Conservation (phyloP, 2,113 vertebrate genomes). For the Baryphthengus martii region DNA sequence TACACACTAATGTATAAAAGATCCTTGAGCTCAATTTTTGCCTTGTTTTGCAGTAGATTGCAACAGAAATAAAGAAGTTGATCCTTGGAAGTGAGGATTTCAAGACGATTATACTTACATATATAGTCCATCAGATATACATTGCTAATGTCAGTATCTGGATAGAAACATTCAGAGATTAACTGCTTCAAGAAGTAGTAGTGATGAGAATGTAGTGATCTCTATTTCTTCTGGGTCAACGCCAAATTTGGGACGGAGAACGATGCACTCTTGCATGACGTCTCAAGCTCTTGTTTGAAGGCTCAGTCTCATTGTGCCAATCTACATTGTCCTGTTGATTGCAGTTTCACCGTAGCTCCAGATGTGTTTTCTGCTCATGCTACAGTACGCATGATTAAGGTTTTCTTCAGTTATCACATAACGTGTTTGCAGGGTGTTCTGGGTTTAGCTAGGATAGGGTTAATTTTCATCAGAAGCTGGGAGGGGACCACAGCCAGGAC, state of each 20-base stretch:
- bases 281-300: not conserved
- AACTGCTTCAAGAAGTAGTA: not conserved
- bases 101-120: not conserved
- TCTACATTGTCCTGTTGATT: not conserved
- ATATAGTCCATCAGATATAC: not conserved
- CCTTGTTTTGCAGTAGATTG: not conserved
- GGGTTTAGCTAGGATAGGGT: too few species aligned
- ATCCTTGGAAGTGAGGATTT: not conserved
- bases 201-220: not conserved
- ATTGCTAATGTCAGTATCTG: not conserved
- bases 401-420: not conserved
- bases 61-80: not conserved
- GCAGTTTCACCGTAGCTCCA: not conserved
- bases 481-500: too few species aligned
- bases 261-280: not conserved
- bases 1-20: not conserved
- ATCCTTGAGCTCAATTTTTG: not conserved
- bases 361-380: not conserved
- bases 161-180: not conserved
- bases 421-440: not conserved
- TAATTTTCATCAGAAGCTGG: too few species aligned
- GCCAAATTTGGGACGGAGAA: not conserved
- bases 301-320: accelerated
- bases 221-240: not conserved
- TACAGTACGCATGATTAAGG: not conserved